phyloP scores from a whole-genome alignment of 2,113 vertebrate genomes.

The Marmota monax region DNA sequence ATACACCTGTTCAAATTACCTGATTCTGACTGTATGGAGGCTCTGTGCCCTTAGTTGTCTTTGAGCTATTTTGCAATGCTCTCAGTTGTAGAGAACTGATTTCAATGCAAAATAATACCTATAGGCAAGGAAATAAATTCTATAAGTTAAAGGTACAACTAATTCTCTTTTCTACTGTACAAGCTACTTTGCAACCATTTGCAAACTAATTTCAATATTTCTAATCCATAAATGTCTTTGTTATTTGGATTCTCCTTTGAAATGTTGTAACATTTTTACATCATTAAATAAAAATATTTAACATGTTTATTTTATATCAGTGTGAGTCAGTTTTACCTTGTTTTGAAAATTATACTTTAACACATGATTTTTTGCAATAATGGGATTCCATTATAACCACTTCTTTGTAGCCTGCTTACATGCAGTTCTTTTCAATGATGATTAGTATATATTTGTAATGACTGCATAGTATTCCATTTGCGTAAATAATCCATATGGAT shows the following conservation, averaged over 20 bases:
- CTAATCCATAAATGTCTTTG: not conserved
- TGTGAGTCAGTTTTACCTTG: not conserved
- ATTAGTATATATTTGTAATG: not conserved
- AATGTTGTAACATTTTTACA: not conserved
- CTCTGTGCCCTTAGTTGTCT: not conserved
- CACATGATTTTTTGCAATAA: not conserved
- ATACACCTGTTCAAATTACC: not conserved
- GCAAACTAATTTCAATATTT: not conserved
- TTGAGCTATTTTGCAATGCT: slow-evolving; percentile 24
- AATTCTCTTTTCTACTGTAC: not conserved
- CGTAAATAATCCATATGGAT: not conserved
- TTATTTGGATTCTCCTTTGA: not conserved
- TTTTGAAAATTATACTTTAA: slow-evolving; percentile 47
- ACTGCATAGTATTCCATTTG: not conserved
- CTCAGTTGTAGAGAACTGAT: not conserved
- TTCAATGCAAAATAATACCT: not conserved
- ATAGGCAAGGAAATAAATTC: not conserved
- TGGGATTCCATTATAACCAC: not conserved
- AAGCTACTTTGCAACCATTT: not conserved
- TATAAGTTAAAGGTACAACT: not conserved
- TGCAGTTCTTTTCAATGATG: not conserved
- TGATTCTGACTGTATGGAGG: not conserved
- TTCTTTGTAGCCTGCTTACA: slow-evolving; percentile 1
- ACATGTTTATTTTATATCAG: not conserved
- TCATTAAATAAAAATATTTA: slow-evolving; percentile 42